A percentile compares a stretch with the other conserved stretches of the same genome.
These are phyloP conservation scores for Sphinx pinastri DNA, from an alignment of 2,888 invertebrate genomes.

Conservation along the genomic window DNA sequence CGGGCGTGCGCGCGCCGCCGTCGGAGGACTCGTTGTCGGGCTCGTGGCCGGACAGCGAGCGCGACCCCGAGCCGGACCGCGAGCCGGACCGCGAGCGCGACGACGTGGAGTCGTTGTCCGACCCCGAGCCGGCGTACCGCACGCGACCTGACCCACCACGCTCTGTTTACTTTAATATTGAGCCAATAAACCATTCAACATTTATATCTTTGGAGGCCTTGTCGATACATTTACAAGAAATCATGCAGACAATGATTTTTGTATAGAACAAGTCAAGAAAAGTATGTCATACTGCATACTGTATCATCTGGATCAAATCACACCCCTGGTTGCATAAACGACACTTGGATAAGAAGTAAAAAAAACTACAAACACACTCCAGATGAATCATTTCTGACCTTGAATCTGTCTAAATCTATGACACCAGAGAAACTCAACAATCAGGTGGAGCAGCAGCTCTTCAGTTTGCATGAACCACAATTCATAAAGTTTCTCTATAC, in stretches of 20 bases:
- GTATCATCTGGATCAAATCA: no score
- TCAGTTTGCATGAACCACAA: not conserved
- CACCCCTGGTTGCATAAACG: no score
- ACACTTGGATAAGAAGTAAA: no score
- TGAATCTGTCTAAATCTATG: no score
- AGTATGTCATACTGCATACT: no score
- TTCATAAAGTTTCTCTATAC: constrained; percentile 35
- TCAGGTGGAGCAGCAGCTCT: not conserved
- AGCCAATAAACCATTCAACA: not conserved
- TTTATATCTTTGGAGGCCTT: no score
- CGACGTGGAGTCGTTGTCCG: constrained; percentile 87
- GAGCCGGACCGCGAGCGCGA: constrained; percentile 85
- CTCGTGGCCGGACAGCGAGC: constrained; percentile 88
- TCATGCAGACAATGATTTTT: no score
- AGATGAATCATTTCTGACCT: no score
- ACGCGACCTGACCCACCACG: constrained; percentile 83
- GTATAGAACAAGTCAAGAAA: no score
- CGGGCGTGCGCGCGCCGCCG: constrained; percentile 86
- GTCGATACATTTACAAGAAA: no score
- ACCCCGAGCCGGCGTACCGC: constrained; percentile 84
- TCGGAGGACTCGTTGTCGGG: constrained; percentile 91
- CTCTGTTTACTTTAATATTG: constrained; percentile 4
- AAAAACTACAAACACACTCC: no score
- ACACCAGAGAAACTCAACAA: no score
- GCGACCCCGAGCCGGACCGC: constrained; percentile 85